Evolutionary conservation across 2,888 invertebrate genomes (phyloP).

Genomic region (Apomyelois bistriatella): DNA sequence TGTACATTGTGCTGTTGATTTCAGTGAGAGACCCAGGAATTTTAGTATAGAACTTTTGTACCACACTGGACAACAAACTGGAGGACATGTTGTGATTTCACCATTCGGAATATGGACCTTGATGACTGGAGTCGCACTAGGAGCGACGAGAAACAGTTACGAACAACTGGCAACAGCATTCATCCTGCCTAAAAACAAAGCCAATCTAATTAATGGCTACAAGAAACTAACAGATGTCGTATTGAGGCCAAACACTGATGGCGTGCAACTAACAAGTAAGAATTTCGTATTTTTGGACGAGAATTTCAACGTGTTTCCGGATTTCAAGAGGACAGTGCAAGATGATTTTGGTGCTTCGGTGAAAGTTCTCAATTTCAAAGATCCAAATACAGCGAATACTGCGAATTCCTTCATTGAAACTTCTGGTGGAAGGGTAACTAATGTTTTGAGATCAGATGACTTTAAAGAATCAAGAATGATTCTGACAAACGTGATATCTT

Average conservation of each 20-base stretch:
- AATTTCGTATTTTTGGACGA: slow-evolving; percentile 68
- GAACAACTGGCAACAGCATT: slow-evolving; percentile 52
- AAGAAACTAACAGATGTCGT: slow-evolving; percentile 47
- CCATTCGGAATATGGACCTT: slow-evolving; percentile 74
- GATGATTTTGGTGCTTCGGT: slow-evolving; percentile 60
- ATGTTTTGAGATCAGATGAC: slow-evolving; percentile 72
- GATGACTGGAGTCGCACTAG: slow-evolving; percentile 67
- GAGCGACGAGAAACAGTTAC: slow-evolving; percentile 58
- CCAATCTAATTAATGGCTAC: slow-evolving; percentile 49
- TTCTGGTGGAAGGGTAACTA: slow-evolving; percentile 59
- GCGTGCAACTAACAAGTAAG: slow-evolving; percentile 56
- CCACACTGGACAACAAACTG: slow-evolving; percentile 53
- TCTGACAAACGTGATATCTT: slow-evolving; percentile 84
- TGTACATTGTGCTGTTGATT: slow-evolving; percentile 54
- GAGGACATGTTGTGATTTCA: slow-evolving; percentile 67
- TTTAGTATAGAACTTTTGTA: slow-evolving; percentile 68
- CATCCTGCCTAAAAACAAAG: slow-evolving; percentile 47
- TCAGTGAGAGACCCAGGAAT: slow-evolving; percentile 61
- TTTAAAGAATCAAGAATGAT: slow-evolving; percentile 81
- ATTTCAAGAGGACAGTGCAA: slow-evolving; percentile 43
- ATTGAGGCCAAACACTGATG: slow-evolving; percentile 44
- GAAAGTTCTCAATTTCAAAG: slow-evolving; percentile 55
- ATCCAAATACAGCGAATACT: slow-evolving; percentile 51
- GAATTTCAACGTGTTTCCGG: slow-evolving; percentile 46
- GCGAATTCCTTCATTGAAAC: slow-evolving; percentile 62